Evolutionary conservation across 1,140 invertebrate genomes (phyloP), one percentile per base, ranked within the genome.

Genomic region (Hypsibius dujardini): DNA sequence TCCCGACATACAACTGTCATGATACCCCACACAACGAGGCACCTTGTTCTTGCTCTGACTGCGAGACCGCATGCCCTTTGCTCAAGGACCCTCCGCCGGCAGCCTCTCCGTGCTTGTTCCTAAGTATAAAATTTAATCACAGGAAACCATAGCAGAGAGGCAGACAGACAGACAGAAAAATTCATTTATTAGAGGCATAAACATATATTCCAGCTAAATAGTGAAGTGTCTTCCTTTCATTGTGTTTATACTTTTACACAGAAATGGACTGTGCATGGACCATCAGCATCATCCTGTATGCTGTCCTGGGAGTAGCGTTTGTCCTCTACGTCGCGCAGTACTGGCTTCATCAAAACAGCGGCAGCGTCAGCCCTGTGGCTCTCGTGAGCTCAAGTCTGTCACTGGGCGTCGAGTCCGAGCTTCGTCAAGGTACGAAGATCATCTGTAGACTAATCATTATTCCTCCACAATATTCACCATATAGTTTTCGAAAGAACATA

Each of bases 1-100:
- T 84, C 1, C 71, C 76, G 46, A 83, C 86, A 1, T 82, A 82
- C 59, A 85, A 87, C 0, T 93, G 90, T 78, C 87, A 80, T 77
- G 77, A 84, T 73, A 78, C 84, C 15, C 74, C 86, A 1, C 82
- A 85, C 76, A 87, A 84, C 76, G 80, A 82, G 42, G 82, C 85
- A 28, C 84, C 88, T 0, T 96, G 92, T 79, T 89, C 87, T 74
- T 95, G 92, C 77, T 83, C 90, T 47, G 93, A 97, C 81, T 97
- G 93, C 78, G 83, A 85, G 75, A 79, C 77, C 56, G 87, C 87
- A 73, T 95, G 92, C 79, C 87, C 88, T 0, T 28, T 28, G 83
- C 83, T 46, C 85, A 88, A 40, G 82, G 85, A 7, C 86, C 87
- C 1, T 77, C 82, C 12, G 86, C 87, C 1, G 82, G 28, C 28